Evolutionary conservation across 2,888 invertebrate species (phyloP).

Genomic region (Drosophila infuscata): DNA sequence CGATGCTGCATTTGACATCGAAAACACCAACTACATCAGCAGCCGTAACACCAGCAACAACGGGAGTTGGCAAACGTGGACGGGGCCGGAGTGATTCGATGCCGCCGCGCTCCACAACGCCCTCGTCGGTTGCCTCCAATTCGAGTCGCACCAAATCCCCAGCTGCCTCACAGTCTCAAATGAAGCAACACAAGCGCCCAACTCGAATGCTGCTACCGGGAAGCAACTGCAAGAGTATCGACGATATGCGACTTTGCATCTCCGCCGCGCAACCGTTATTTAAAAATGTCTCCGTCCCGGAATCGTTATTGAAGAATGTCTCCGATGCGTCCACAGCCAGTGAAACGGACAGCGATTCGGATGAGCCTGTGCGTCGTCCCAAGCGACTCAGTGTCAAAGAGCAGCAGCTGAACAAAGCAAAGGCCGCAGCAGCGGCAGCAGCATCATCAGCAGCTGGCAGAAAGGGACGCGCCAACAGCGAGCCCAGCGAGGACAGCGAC

Average conservation of each 20-base stretch:
- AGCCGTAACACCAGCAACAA: constrained; percentile 1
- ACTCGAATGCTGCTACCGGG: constrained; percentile 81
- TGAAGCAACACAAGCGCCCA: constrained; percentile 84
- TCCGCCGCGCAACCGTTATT: constrained; percentile 80
- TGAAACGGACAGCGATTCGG: constrained; percentile 87
- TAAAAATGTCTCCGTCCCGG: constrained; percentile 86
- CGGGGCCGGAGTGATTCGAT: constrained; percentile 85
- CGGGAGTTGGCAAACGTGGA: constrained; percentile 85
- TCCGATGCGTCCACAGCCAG: constrained; percentile 87
- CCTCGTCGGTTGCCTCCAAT: constrained; percentile 88
- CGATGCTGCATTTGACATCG: constrained; percentile 5
- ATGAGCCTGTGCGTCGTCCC: constrained; percentile 85
- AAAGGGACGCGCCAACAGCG: constrained; percentile 80
- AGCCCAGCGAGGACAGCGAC: constrained; percentile 86
- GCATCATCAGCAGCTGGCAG: constrained; percentile 20
- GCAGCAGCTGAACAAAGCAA: constrained; percentile 62
- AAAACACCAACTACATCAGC: constrained; percentile 42
- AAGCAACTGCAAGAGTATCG: constrained; percentile 41
- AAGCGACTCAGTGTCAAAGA: constrained; percentile 74
- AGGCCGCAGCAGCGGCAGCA: constrained; percentile 54
- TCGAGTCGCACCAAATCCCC: constrained; percentile 89
- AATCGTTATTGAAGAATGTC: constrained; percentile 85
- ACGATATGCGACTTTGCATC: constrained; percentile 85
- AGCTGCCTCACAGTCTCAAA: constrained; percentile 86
- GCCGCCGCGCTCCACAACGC: constrained; percentile 88